Percentiles rank a stretch among this genome's conserved stretches.
phyloP scores from a whole-genome alignment of 2,113 vertebrate genomes.

The Leucosticte australis region DNA sequence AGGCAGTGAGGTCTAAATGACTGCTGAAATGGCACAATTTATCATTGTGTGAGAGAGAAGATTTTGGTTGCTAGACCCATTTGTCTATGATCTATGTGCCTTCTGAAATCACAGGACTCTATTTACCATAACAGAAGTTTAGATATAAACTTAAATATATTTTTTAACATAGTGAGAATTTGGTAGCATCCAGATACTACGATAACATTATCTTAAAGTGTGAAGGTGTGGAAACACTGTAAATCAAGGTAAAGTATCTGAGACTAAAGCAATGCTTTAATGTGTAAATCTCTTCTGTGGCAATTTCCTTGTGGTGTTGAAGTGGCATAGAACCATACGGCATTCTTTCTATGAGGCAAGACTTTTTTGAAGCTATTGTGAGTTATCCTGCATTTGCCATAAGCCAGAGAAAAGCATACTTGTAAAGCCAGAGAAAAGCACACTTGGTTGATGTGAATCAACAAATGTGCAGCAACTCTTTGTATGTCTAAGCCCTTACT shows the following conservation, averaged over 20 bases:
- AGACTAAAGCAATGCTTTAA: not conserved
- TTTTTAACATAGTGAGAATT: not conserved
- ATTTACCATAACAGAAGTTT: not conserved
- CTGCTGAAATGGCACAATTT: conserved; percentile 11
- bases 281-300: not conserved
- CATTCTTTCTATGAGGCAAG: not conserved
- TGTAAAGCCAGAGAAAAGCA: too few species aligned
- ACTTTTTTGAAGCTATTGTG: not conserved
- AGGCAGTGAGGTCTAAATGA: conserved; percentile 24
- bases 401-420: not conserved
- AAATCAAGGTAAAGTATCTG: not conserved
- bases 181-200: not conserved
- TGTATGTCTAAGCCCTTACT: not conserved
- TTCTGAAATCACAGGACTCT: conserved; percentile 20
- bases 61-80: not conserved
- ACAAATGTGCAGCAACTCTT: not conserved
- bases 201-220: not conserved
- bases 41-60: not conserved
- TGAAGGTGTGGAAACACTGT: not conserved
- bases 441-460: not conserved
- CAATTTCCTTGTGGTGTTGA: not conserved
- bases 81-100: not conserved
- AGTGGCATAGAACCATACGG: not conserved
- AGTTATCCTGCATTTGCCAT: not conserved
- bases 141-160: not conserved